These are phyloP conservation scores for Octopus sinensis DNA, from an alignment of 1,140 invertebrate species.

Conservation along the genomic window DNA sequence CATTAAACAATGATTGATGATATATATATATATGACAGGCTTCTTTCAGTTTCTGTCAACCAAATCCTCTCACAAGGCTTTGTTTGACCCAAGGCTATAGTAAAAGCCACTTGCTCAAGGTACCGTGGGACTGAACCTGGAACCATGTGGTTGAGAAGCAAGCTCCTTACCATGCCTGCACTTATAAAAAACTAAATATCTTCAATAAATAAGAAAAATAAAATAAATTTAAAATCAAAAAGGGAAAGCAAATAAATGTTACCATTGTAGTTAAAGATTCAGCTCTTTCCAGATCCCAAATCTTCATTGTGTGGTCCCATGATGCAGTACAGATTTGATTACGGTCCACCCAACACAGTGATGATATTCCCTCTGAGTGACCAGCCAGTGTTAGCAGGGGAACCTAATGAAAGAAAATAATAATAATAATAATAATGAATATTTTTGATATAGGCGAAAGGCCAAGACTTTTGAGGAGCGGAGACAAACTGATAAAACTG, in stretches of 20 bases:
- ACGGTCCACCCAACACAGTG: conserved; percentile 76
- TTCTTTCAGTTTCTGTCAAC: too few relatives aligned
- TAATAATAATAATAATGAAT: neutral
- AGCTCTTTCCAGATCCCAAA: conserved; percentile 87
- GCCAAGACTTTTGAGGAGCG: neutral
- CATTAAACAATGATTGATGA: too few relatives aligned
- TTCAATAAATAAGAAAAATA: conserved; percentile 4
- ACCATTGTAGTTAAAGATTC: conserved; percentile 31
- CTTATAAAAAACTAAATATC: neutral
- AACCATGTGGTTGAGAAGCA: too few relatives aligned
- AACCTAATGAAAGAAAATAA: conserved; percentile 62
- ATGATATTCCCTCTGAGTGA: conserved; percentile 86
- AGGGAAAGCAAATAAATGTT: too few relatives aligned
- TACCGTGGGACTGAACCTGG: too few relatives aligned
- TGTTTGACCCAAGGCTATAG: too few relatives aligned
- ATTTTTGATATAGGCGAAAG: neutral
- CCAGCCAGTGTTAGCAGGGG: conserved; percentile 85
- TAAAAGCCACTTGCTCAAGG: too few relatives aligned
- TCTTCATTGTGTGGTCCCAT: conserved; percentile 92
- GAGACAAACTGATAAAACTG: neutral
- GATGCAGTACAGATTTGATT: conserved; percentile 74
- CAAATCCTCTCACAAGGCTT: too few relatives aligned
- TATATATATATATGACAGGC: too few relatives aligned
- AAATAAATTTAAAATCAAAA: neutral
- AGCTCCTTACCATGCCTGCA: too few relatives aligned